Evolutionary conservation across 2,797 vertebrate genomes (phyloP).

Genomic region (Trachops cirrhosus): DNA sequence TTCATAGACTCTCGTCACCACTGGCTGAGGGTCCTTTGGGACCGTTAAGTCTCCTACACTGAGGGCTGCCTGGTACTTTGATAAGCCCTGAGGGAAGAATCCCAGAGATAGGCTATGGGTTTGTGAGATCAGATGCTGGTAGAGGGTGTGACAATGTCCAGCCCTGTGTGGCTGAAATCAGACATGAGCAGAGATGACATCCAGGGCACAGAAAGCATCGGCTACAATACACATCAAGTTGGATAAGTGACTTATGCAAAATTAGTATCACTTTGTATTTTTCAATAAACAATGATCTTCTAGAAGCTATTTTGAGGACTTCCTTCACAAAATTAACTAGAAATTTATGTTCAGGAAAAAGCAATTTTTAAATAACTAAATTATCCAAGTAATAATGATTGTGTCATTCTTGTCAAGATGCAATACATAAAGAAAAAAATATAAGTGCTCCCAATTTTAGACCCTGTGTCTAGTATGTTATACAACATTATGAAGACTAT

Average conservation of each 20-base stretch:
- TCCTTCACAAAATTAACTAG: not conserved
- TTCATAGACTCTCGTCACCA: not conserved
- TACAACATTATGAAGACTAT: not conserved
- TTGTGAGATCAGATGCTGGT: not conserved
- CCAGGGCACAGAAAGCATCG: not conserved
- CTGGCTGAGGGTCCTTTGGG: not conserved
- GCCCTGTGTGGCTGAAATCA: not conserved
- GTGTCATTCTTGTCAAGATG: not conserved
- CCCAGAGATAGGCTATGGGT: not conserved
- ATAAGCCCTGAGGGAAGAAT: not conserved
- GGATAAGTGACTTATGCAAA: not conserved
- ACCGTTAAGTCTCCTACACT: not conserved
- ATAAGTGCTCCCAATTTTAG: not conserved
- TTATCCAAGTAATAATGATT: not conserved
- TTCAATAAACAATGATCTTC: not conserved
- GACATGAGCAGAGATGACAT: not conserved
- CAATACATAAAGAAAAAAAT: not conserved
- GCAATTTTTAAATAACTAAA: not conserved
- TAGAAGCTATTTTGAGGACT: not conserved
- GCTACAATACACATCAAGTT: not conserved
- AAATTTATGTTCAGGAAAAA: not conserved
- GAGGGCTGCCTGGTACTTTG: not conserved
- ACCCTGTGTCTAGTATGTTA: not conserved
- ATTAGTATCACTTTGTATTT: not conserved
- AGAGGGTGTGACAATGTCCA: fast-evolving